These are phyloP conservation scores for Rhabdomys dilectus DNA, from an alignment of 2,113 vertebrate genomes.

Conservation along the genomic window DNA sequence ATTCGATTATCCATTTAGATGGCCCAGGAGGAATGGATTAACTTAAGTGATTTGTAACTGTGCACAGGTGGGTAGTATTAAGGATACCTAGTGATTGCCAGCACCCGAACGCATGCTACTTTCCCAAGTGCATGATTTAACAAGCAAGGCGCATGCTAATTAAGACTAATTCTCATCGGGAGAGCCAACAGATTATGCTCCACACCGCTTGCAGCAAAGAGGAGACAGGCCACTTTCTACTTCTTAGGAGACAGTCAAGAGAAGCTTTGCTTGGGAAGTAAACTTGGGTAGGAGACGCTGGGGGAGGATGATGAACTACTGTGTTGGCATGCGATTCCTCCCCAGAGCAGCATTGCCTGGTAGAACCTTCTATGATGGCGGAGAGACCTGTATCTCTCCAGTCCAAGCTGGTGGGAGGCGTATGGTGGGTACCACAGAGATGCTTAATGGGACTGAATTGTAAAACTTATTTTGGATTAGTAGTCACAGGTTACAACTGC, in stretches of 20 bases:
- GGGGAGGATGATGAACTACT: not conserved
- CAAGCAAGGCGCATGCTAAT: slow-evolving; percentile 30
- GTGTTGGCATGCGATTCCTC: not conserved
- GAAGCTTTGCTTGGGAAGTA: not conserved
- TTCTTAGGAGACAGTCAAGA: not conserved
- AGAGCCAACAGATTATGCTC: not conserved
- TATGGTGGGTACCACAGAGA: too few species aligned
- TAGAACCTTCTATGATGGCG: not conserved
- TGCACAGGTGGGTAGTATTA: not conserved
- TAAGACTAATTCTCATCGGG: slow-evolving; percentile 24
- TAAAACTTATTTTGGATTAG: not conserved
- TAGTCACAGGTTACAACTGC: not conserved
- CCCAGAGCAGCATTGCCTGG: not conserved
- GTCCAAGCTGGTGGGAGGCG: not conserved
- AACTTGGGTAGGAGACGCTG: not conserved
- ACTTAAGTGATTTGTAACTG: slow-evolving; percentile 57
- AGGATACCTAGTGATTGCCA: slow-evolving; percentile 13
- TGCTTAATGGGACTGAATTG: not conserved
- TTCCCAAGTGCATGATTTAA: not conserved
- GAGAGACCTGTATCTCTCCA: not conserved
- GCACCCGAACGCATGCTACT: not conserved
- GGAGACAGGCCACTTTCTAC: not conserved
- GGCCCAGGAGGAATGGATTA: slow-evolving; percentile 51
- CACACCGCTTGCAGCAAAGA: slow-evolving; percentile 7
- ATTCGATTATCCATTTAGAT: slow-evolving; percentile 62